Conservation (phyloP, 2,888 invertebrate species). For the Rotaria magnacalcarata region DNA sequence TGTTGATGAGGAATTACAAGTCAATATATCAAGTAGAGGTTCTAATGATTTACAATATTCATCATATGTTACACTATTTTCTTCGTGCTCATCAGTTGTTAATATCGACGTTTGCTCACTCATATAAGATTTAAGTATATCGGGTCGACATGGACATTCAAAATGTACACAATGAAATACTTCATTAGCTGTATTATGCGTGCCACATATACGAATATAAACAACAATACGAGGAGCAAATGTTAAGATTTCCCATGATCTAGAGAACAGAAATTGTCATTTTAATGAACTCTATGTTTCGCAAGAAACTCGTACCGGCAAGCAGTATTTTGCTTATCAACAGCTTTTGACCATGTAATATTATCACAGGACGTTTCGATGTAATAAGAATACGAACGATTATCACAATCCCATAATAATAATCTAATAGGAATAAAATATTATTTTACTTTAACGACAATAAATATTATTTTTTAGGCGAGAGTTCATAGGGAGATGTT, state of each 20-base stretch:
- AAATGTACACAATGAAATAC: conserved; percentile 96
- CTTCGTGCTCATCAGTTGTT: neutral
- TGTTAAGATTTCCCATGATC: conserved; percentile 86
- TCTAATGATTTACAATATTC: neutral
- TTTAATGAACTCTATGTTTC: conserved; percentile 49
- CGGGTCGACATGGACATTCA: conserved; percentile 71
- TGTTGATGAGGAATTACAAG: neutral
- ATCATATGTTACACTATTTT: neutral
- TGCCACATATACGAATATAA: conserved; percentile 88
- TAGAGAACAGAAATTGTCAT: conserved; percentile 49
- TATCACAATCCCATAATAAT: conserved; percentile 85
- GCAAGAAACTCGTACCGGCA: conserved; percentile 63
- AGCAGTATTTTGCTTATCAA: conserved; percentile 76
- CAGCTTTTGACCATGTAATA: conserved; percentile 66
- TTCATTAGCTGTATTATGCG: conserved; percentile 93
- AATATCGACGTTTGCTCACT: conserved; percentile 13
- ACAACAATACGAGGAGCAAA: conserved; percentile 81
- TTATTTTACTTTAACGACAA: no score
- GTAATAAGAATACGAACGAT: conserved; percentile 61
- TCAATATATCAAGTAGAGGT: neutral
- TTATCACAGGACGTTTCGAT: conserved; percentile 62
- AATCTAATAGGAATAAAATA: conserved; percentile 62
- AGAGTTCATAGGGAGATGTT: no score
- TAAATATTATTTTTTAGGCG: no score
- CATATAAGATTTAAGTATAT: conserved; percentile 39